Evolutionary conservation across 2,888 invertebrate species (phyloP), one percentile per base, ranked within the genome.

Genomic region (Hydrotaea cyrtoneurina): DNA sequence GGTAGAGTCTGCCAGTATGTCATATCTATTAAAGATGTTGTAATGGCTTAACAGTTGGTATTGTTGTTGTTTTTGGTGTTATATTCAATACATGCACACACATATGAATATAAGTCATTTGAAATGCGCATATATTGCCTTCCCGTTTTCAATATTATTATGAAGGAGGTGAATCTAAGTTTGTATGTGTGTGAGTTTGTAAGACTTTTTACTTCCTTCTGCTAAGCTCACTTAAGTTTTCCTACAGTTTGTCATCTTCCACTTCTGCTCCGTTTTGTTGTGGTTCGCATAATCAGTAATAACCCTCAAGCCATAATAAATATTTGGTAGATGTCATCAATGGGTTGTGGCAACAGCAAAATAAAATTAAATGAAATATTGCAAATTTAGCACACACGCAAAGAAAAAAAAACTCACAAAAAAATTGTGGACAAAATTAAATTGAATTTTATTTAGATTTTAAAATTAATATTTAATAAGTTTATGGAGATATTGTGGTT

Each of bases 241-340:
- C 59, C n/a, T 74, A 59, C 21, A 23, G 39, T 64, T 73, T 64
- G 39, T 73, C 31, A 26, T 50, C 43, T 17, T 64, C 50, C 19
- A 10, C 39, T 43, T 17, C 43, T 39, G 50, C 50, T 50, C n/a
- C 13, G 39, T 50, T 50, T 50, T 50, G 50, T 66, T 66, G 21
- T 43, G 17, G 23, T 66, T 69, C 69, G 75, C 75, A 75, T 71
- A 75, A 75, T 80, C 75, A 75, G 69, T 75, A 71, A 80, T 75
- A 80, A 80, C 75, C 80, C 80, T 75, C 13, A 75, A 75, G 80
- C 80, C 69, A 75, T 53, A 75, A 69, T 79, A 80, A 80, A 80
- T 75, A 80, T 75, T 80, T 75, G 31, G 59, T 71, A 39, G 75
- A 39, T 80, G 59, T 75, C 80, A 59, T 75, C 75, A 80, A 80